Conservation (phyloP, 2,888 invertebrate genomes). For the Girardia tigrina region DNA sequence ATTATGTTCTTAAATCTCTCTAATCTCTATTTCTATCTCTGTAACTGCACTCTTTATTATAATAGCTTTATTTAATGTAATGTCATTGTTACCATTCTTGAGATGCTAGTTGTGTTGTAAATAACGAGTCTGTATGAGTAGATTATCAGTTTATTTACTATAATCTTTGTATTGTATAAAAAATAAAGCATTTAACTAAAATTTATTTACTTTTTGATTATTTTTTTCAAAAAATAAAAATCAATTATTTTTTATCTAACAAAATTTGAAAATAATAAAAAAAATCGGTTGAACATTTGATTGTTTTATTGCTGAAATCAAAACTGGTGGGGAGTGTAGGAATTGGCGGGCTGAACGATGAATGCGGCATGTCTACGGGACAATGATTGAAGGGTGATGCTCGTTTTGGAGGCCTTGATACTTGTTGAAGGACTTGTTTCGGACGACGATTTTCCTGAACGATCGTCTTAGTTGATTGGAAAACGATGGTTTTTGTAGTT, state of each 20-base stretch:
- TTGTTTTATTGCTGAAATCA: too few species aligned
- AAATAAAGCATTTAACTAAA: slow-evolving; percentile 11
- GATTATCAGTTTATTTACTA: slow-evolving; percentile 19
- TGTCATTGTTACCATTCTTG: slow-evolving; percentile 23
- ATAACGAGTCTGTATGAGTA: slow-evolving; percentile 8
- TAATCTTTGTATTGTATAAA: slow-evolving; percentile 20
- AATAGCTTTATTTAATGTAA: slow-evolving; percentile 19
- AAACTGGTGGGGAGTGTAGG: too few species aligned
- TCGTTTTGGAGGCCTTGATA: not conserved
- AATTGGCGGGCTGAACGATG: too few species aligned
- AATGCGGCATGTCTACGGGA: too few species aligned
- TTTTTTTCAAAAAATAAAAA: too few species aligned
- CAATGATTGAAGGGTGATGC: too few species aligned
- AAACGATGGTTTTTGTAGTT: not conserved
- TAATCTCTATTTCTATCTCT: too few species aligned
- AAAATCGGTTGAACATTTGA: too few species aligned
- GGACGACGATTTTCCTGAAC: slow-evolving; percentile 15
- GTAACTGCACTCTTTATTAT: slow-evolving; percentile 20
- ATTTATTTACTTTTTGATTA: too few species aligned
- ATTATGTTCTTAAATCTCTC: too few species aligned
- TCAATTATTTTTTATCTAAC: too few species aligned
- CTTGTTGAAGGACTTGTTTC: slow-evolving; percentile 14
- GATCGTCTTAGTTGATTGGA: not conserved
- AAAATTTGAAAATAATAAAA: too few species aligned
- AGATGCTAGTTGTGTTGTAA: slow-evolving; percentile 17